Evolutionary conservation across 2,888 invertebrate genomes (phyloP), one percentile per base, ranked within the genome.

Genomic region (Osmoderma eremita): DNA sequence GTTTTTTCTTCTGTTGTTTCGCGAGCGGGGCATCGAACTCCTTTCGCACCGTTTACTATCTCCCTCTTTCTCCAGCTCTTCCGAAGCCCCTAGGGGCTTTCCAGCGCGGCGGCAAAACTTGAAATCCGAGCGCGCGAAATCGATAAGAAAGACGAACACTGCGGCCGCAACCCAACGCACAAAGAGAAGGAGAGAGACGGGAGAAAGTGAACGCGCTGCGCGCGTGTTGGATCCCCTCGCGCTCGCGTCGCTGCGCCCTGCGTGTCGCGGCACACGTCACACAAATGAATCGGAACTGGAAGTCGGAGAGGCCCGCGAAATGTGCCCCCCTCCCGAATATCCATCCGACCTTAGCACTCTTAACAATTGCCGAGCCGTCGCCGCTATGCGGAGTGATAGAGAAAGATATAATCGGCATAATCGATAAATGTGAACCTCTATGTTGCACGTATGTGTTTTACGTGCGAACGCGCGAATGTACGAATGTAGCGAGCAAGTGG

Each of bases 271-370:
- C 24, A 58, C 58, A 18, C 58, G 45, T 30, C 24, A 18, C 30
- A 30, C 58, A 48, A 61, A 61, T 61, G 58, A 61, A 61, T 48
- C 45, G 58, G 48, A 45, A 61, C 45, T 45, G 58, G 58, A n/a
- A 30, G 45, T 18, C 38, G 12, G 20, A 30, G 30, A 3, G 58
- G 58, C 45, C 45, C 58, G 58, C 58, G 58, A 61, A 61, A 30
- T 30, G 45, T 18, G 42, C 13, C 42, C 13, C 42, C 24, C 36
- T 12, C 30, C 45, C 48, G 45, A 61, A 61, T 61, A 48, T 61
- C 56, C 41, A 48, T 61, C 56, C 41, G 58, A 20, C 41, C 58
- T 61, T 61, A 61, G n/a, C 58, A 53, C 38, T 53, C 45, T 61
- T 36, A 45, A 61, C 58, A 17, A 45, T 45, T 45, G 48, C 24